phyloP scores from a whole-genome alignment of 2,797 vertebrate species.

The Falco columbarius region DNA sequence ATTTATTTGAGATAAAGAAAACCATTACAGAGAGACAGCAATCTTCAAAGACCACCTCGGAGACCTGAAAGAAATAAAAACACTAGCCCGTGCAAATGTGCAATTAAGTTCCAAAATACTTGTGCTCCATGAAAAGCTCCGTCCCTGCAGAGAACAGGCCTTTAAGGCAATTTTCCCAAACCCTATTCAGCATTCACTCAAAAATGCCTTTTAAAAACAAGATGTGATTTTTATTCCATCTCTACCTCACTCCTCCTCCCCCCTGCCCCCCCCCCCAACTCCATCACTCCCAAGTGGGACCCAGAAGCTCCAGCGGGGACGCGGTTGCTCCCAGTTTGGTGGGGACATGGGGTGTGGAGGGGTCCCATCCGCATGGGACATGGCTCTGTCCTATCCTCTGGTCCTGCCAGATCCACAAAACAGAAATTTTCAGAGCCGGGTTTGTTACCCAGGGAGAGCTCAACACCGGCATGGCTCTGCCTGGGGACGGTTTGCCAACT shows the following conservation, averaged over 20 bases:
- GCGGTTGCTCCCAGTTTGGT: background rate
- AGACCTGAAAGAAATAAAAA: constrained; percentile 79
- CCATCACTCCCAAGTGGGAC: constrained; percentile 42
- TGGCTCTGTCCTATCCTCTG: background rate
- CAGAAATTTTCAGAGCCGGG: background rate
- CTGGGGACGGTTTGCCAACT: background rate
- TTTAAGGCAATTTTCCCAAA: constrained; percentile 79
- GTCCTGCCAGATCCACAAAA: background rate
- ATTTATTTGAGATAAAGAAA: constrained; percentile 79
- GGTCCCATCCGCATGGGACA: background rate
- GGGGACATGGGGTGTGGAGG: fast-evolving
- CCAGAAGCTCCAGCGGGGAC: background rate
- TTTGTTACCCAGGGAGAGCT: background rate
- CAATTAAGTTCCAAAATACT: constrained; percentile 80
- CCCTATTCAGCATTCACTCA: constrained; percentile 74
- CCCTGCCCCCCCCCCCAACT: fast-evolving
- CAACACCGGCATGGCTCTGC: fast-evolving
- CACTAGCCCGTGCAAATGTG: constrained; percentile 77
- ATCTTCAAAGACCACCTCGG: constrained; percentile 79
- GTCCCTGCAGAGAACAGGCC: constrained; percentile 72
- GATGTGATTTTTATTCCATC: constrained; percentile 57
- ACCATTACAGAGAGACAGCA: constrained; percentile 71
- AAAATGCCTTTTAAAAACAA: constrained; percentile 77
- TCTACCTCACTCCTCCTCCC: background rate
- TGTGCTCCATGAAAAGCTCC: constrained; percentile 69